Evolutionary conservation across 2,113 vertebrate genomes (phyloP), one percentile per base, ranked within the genome.

Genomic region (Mesoclemmys tuberculata): DNA sequence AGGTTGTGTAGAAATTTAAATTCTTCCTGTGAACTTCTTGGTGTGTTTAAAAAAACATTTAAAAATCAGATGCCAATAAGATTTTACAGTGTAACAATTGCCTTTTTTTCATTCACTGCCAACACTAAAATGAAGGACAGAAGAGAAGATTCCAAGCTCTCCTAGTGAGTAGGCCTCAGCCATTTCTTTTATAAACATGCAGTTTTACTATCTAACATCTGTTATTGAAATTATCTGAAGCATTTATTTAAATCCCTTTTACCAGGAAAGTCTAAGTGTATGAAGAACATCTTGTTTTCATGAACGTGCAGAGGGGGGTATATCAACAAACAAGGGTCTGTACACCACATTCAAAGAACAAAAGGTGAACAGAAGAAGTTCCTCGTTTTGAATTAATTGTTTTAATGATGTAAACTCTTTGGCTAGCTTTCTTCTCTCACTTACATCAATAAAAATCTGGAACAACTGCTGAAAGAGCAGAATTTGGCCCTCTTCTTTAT

Each of bases 281-380:
- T 95, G 87, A 78, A 95, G 96, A 98, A 98, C 97, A 97, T 97
- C 95, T 98, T 98, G 97, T 97, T 98, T 98, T 87, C 95, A 96
- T 97, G 96, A 97, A 77, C 44, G 82, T 91, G 94, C 90, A 84
- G 95, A 79, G 88, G 7, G 74, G 90, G 96, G 84, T 94, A 51
- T 96, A 93, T 98, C 97, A 97, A 94, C 93, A 98, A 98, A 96
- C 93, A 90, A 91, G 97, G 92, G 85, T 95, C 87, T 58, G 19
- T 85, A 86, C 90, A 91, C 92, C 94, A 97, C 84, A 95, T 95
- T 93, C 5, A 18, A 87, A 95, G 93, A 95, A 78, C 83, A 92
- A 96, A 96, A 90, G 84, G 54, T 94, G 93, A 56, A 89, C 82
- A 80, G 83, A 95, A 95, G 95, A 91, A 85, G 68, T 89, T 93